Conservation (phyloP, 2,888 invertebrate genomes). For the Rotaria sp. region DNA sequence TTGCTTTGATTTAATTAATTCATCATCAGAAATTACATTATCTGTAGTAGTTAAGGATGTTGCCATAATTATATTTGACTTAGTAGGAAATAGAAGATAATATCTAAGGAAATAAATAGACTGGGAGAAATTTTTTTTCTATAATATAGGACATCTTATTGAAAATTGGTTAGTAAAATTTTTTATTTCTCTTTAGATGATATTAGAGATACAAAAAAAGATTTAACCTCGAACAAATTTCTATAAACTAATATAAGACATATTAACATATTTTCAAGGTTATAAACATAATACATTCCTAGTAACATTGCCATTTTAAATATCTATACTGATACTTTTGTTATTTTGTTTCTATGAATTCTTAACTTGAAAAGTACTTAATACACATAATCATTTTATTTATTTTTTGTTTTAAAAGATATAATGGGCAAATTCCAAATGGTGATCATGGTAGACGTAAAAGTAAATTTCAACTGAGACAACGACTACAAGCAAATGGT, state of each 20-base stretch:
- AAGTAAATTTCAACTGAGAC: slow-evolving; percentile 63
- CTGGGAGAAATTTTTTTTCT: background rate
- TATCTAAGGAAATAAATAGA: background rate
- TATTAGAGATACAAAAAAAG: background rate
- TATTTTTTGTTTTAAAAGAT: background rate
- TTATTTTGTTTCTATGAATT: no score
- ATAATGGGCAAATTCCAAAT: slow-evolving; percentile 19
- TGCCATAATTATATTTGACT: background rate
- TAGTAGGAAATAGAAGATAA: background rate
- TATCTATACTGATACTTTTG: no score
- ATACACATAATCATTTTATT: background rate
- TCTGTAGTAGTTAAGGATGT: background rate
- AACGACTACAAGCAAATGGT: slow-evolving; percentile 77
- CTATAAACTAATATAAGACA: background rate
- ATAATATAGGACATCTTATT: background rate
- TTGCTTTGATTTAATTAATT: background rate
- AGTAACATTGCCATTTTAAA: background rate
- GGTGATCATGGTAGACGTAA: background rate
- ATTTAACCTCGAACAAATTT: background rate
- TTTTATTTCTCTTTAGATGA: no score
- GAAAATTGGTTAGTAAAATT: no score
- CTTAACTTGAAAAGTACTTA: background rate
- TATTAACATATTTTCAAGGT: background rate
- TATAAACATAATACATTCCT: background rate
- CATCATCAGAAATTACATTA: background rate